Evolutionary conservation across 1,140 invertebrate species (phyloP).

Genomic region (honey bee (Apis mellifera)): DNA sequence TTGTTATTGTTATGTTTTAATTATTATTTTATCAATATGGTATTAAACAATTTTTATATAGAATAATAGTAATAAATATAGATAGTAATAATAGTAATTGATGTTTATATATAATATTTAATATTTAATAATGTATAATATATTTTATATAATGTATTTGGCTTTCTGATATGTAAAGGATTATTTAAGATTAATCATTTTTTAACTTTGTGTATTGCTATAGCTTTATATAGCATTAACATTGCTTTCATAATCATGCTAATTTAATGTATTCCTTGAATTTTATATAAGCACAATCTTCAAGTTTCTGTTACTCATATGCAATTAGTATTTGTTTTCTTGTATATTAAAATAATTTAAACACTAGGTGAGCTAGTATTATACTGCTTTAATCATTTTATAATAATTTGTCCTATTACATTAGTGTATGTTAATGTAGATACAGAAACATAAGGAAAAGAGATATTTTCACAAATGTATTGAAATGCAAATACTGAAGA

Average conservation of each 20-base stretch:
- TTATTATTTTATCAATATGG: neutral
- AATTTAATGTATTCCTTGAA: slow-evolving; percentile 53
- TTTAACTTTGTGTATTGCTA: slow-evolving; percentile 61
- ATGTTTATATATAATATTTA: neutral
- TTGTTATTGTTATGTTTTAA: too few species aligned
- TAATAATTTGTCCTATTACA: slow-evolving; percentile 12
- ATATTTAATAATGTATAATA: slow-evolving; percentile 16
- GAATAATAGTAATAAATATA: neutral
- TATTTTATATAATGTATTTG: slow-evolving; percentile 42
- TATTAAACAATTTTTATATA: slow-evolving; percentile 17
- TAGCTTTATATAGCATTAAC: slow-evolving; percentile 68
- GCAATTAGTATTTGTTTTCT: slow-evolving; percentile 42
- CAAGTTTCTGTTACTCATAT: slow-evolving; percentile 38
- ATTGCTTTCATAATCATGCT: slow-evolving; percentile 62
- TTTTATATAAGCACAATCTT: slow-evolving; percentile 56
- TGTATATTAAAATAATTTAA: slow-evolving; percentile 34
- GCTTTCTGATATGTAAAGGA: slow-evolving; percentile 48
- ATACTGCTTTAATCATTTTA: slow-evolving; percentile 26
- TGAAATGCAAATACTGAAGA: neutral
- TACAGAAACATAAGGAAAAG: neutral
- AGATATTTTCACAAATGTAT: neutral
- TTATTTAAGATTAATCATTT: slow-evolving; percentile 47
- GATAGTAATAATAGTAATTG: slow-evolving; percentile 9
- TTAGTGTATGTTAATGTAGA: slow-evolving; percentile 20
- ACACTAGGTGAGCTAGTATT: slow-evolving; percentile 48